Evolutionary conservation across 2,797 vertebrate species (phyloP), one percentile per base, ranked within the genome.

Genomic region (Acrossocheilus wenchowensis): DNA sequence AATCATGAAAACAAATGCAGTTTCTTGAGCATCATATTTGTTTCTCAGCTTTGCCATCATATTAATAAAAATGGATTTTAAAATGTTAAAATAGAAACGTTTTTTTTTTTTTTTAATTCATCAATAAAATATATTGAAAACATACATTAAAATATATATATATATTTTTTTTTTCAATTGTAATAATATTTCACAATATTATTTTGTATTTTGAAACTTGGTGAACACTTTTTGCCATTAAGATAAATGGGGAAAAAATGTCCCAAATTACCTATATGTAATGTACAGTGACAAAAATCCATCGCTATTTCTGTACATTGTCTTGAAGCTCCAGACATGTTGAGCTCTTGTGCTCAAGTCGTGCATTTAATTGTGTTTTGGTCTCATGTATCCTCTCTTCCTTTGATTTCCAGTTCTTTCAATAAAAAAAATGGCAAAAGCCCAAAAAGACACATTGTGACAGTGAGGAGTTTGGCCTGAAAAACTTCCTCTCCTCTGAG

Each of bases 401-500:
- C 50, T 23, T 45, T 57, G 66, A 71, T 43, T 72, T 72, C 11
- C 66, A 48, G 39, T 85, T 6, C 12, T 68, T 68, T 68, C 43
- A 78, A 52, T 52, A n/a, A 26, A 57, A 62, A 60, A 62, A 36
- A 39, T 48, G 66, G 11, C 4, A 64, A 75, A 57, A 64, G 4
- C 11, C 54, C 4, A 45, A 10, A 62, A 48, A 62, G 19, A 74
- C 43, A 50, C 54, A 80, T 12, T 64, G 15, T 68, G 54, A 62
- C 48, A 66, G 64, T n/a, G 3, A 43, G 21, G 4, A 78, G 41
- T 72, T 60, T 62, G 17, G 21, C 57, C n/a, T 83, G 36, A 60
- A 85, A 45, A 72, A 81, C 74, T 54, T 80, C 43, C 54, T 72
- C 45, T 83, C 21, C 43, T 81, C 45, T 74, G 64, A 41, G 26